Percentiles rank a stretch among this genome's conserved stretches.
Conservation (phyloP, 2,888 invertebrate genomes). For the Itoplectis maculator region DNA sequence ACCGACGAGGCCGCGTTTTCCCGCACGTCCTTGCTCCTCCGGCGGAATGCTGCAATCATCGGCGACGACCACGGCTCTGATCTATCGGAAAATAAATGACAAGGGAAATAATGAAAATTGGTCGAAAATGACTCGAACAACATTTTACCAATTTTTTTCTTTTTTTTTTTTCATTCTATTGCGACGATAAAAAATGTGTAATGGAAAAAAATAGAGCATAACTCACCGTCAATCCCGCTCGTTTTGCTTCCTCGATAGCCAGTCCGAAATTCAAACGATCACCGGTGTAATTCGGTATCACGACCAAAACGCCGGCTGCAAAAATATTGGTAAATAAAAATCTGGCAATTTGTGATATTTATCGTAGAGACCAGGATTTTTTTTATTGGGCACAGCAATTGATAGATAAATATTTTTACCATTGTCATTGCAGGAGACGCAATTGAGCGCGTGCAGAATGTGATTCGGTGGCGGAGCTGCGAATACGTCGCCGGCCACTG, state of each 20-base stretch:
- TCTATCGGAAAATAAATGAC: conserved; percentile 71
- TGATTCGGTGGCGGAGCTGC: conserved; percentile 91
- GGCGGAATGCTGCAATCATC: conserved; percentile 83
- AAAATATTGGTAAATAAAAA: too few species aligned
- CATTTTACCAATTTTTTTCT: too few species aligned
- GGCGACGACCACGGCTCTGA: conserved; percentile 78
- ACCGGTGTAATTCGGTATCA: conserved; percentile 92
- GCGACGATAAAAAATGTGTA: too few species aligned
- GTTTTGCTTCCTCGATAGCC: conserved; percentile 90
- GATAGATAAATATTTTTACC: conserved; percentile 18
- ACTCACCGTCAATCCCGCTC: conserved; percentile 87
- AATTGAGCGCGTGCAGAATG: conserved; percentile 88
- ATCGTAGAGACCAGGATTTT: too few species aligned
- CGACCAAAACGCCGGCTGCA: conserved; percentile 89
- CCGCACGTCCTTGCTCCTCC: conserved; percentile 82
- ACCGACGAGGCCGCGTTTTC: conserved; percentile 84
- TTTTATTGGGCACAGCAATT: too few species aligned
- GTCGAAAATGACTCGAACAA: too few species aligned
- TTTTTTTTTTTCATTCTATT: too few species aligned
- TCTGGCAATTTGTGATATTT: too few species aligned
- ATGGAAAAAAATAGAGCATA: conserved; percentile 7
- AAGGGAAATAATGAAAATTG: conserved; percentile 5
- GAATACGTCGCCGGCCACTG: conserved; percentile 89
- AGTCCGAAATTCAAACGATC: conserved; percentile 93
- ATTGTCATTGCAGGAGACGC: conserved; percentile 86